phyloP scores from a whole-genome alignment of 2,888 invertebrate genomes.

The Drosophila macrospina region DNA sequence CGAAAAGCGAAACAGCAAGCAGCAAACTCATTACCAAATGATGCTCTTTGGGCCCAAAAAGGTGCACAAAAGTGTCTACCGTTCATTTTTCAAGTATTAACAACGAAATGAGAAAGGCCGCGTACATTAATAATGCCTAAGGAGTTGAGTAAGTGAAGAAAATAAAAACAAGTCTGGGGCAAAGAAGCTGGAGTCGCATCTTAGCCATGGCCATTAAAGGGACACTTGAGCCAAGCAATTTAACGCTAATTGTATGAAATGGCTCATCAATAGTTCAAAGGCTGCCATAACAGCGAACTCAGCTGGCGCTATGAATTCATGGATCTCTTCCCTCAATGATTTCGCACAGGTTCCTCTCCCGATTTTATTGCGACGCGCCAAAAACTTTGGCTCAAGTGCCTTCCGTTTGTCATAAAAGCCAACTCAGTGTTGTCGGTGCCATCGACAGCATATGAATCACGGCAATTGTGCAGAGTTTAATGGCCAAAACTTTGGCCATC shows the following conservation, averaged over 20 bases:
- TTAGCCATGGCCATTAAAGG: conserved; percentile 39
- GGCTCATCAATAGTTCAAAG: conserved; percentile 79
- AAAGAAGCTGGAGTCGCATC: not conserved
- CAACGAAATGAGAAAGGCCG: conserved; percentile 49
- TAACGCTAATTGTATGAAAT: conserved; percentile 70
- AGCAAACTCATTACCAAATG: conserved; percentile 70
- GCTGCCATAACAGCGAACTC: conserved; percentile 39
- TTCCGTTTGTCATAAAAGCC: conserved; percentile 77
- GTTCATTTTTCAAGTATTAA: conserved; percentile 73
- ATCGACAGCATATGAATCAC: conserved; percentile 74
- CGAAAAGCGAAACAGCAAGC: conserved; percentile 13
- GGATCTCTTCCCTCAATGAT: conserved; percentile 21
- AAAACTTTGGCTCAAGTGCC: conserved; percentile 74
- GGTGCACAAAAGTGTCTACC: conserved; percentile 68
- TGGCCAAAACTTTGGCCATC: conserved; percentile 76
- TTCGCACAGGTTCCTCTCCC: conserved; percentile 61
- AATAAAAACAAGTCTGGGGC: too few relatives aligned
- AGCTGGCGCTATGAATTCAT: conserved; percentile 47
- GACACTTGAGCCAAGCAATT: conserved; percentile 42
- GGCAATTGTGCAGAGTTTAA: conserved; percentile 73
- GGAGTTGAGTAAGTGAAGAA: not conserved
- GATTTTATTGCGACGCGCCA: conserved; percentile 58
- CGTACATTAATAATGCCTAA: conserved; percentile 68
- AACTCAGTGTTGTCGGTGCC: conserved; percentile 10
- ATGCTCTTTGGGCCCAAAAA: conserved; percentile 39